phyloP scores from a whole-genome alignment of 2,888 invertebrate species.

The Dryocosmus kuriphilus region DNA sequence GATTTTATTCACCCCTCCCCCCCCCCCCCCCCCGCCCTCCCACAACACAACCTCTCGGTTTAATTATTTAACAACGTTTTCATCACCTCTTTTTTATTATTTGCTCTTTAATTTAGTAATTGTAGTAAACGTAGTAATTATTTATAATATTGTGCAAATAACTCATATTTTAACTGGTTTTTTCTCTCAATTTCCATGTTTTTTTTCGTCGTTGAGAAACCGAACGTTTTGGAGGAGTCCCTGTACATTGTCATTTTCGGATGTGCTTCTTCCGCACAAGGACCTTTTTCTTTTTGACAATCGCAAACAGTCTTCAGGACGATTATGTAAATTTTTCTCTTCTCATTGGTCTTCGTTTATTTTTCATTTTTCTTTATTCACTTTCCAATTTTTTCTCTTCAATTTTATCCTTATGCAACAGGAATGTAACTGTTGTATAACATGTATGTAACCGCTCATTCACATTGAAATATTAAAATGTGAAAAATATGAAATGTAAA shows the following conservation, averaged over 20 bases:
- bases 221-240: constrained; percentile 28
- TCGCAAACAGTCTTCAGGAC: constrained; percentile 1
- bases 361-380: neutral
- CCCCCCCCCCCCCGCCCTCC: neutral
- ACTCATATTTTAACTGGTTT: constrained; percentile 66
- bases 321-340: constrained; percentile 2
- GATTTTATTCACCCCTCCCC: constrained; percentile 46
- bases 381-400: neutral
- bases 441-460: neutral
- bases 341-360: neutral
- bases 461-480: neutral
- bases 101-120: constrained; percentile 72
- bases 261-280: constrained; percentile 21
- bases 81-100: constrained; percentile 65
- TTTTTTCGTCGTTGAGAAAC: neutral
- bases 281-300: constrained; percentile 34
- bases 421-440: neutral
- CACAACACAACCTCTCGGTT: constrained; percentile 15
- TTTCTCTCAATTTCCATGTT: constrained; percentile 41
- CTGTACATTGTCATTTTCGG: neutral
- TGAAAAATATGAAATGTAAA: no score
- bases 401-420: neutral
- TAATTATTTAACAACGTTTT: constrained; percentile 69
- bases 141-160: constrained; percentile 76
- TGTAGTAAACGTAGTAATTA: constrained; percentile 73